phyloP scores from a whole-genome alignment of 2,888 invertebrate genomes.

The Elmis aenea region DNA sequence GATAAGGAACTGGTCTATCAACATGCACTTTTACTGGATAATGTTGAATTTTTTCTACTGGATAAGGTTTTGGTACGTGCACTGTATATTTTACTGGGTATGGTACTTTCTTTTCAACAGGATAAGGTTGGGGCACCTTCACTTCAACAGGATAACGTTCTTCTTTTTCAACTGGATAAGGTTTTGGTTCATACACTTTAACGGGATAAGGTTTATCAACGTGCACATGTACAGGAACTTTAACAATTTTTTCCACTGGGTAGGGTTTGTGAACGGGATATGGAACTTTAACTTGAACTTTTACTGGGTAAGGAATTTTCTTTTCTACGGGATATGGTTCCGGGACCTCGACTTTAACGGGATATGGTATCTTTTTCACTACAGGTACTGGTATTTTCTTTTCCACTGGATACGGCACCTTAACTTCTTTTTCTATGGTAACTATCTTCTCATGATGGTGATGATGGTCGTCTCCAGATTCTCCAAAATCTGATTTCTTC shows the following conservation, averaged over 20 bases:
- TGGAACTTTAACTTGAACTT: constrained; percentile 53
- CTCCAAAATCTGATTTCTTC: too few relatives aligned
- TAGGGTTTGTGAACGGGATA: constrained; percentile 51
- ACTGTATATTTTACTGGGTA: constrained; percentile 61
- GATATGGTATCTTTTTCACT: constrained; percentile 47
- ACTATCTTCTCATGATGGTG: constrained; percentile 6
- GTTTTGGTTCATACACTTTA: constrained; percentile 66
- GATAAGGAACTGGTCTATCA: constrained; percentile 61
- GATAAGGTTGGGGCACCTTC: constrained; percentile 62
- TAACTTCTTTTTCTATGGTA: constrained; percentile 61
- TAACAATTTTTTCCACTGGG: constrained; percentile 69
- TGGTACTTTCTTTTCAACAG: constrained; percentile 61
- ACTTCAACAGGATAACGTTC: constrained; percentile 64
- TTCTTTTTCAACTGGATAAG: constrained; percentile 65
- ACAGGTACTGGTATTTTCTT: constrained; percentile 58
- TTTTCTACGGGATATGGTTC: constrained; percentile 64
- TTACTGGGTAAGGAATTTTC: constrained; percentile 61
- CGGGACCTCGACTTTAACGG: constrained; percentile 36
- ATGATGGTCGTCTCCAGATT: too few relatives aligned
- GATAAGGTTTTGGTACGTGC: constrained; percentile 64
- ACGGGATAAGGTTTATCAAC: constrained; percentile 60
- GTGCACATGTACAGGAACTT: constrained; percentile 59
- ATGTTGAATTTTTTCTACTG: constrained; percentile 65
- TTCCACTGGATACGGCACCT: constrained; percentile 62
- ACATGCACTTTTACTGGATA: constrained; percentile 61